These are phyloP conservation scores for Ashinkailepas kermadecensis DNA, from an alignment of 2,888 invertebrate genomes.

Conservation along the genomic window DNA sequence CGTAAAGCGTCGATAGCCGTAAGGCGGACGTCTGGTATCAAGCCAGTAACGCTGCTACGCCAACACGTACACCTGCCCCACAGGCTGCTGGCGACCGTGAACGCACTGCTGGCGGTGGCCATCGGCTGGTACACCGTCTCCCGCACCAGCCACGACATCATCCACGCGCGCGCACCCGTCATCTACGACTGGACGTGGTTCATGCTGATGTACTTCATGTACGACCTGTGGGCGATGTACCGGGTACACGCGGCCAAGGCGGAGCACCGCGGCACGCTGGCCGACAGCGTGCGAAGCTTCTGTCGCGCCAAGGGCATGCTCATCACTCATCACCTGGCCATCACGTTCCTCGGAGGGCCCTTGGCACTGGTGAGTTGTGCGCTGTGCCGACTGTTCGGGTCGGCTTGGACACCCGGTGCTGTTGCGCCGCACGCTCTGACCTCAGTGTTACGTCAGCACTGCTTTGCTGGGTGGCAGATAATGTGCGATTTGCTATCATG, in stretches of 20 bases:
- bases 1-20: no score
- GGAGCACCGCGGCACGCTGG: constrained; percentile 6
- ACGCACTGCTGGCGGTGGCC: constrained; percentile 10
- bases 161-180: not conserved
- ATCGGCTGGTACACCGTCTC: not conserved
- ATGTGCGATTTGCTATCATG: no score
- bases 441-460: no score
- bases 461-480: no score
- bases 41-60: no score
- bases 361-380: constrained; percentile 8
- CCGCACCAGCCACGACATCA: not conserved
- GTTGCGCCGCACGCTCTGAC: no score
- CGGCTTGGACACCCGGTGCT: no score
- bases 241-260: constrained; percentile 1
- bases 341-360: not conserved
- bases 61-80: no score
- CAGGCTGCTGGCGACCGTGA: constrained; percentile 13
- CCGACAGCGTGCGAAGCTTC: not conserved
- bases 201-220: constrained; percentile 7
- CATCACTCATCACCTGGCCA: not conserved
- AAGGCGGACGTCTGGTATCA: no score
- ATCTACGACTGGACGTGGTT: constrained; percentile 19
- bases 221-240: constrained; percentile 21
- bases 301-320: not conserved
- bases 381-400: no score